Base-by-base conservation (phyloP, 2,113 vertebrate species). In the Sturnira hondurensis region DNA sequence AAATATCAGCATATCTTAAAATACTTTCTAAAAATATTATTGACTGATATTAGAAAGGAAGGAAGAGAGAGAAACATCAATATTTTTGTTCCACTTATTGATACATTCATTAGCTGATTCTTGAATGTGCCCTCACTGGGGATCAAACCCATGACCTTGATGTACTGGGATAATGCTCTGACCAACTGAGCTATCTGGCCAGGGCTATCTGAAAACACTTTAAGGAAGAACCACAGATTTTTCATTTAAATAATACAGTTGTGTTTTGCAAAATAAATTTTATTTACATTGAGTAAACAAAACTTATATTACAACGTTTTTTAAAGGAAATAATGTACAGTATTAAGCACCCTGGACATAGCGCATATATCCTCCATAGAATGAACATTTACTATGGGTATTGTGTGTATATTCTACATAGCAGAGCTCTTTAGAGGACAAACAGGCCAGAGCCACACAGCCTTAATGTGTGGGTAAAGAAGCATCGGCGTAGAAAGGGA, bases 241-340 rank as follows among this genome's bases (percentile, higher is more conserved):
- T 85, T 31, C 31, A 71, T 6, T 78, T 96, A 38, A 94, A 73
- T 77, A 88, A 65, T 93, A 86, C 11, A 52, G 11, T 58, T 81
- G 70, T 28, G 36, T 90, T 95, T 95, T 86, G 50, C 36, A 94
- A 94, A 90, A 65, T 31, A 17, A 83, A 67, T 83, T 93, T 95
- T 58, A 78, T 77, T 96, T 93, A 74, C 36, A 52, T 41, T 83
- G 71, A 50, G 45, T 76, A 78, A 26, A 52, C 28, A 93, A 83
- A 67, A 82, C 2, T 76, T 91, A 56, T 26, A 47, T 54, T 83
- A 58, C 31, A 12, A 82, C 41, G 4, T 63, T 63, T 63, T 63
- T 63, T 63, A 31, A 74, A 58, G 33, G n/a, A 94, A 87, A 61
- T 45, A 71, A 15, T 91, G 41, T 16, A 28, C 80, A 92, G 47